Conservation (phyloP, 2,888 invertebrate species). For the Drosophila multiciliata region DNA sequence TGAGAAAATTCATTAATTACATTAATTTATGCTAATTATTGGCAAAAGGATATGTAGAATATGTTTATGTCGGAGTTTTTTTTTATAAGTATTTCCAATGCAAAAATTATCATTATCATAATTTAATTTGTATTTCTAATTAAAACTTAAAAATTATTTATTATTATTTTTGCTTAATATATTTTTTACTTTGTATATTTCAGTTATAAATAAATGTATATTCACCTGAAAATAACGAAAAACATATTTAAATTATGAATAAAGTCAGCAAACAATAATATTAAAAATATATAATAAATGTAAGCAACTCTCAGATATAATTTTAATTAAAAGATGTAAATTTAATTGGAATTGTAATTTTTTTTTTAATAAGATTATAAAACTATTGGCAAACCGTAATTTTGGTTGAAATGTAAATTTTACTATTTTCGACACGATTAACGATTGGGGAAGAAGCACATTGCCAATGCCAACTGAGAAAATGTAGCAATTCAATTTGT, state of each 20-base stretch:
- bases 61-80: not conserved
- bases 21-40: not conserved
- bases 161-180: not conserved
- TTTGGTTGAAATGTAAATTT: not conserved
- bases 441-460: not conserved
- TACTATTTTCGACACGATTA: not conserved
- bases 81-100: not conserved
- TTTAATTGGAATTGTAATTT: not conserved
- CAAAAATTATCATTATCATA: not conserved
- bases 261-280: not conserved
- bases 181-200: not conserved
- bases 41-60: not conserved
- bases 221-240: not conserved
- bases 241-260: not conserved
- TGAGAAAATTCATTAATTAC: not conserved
- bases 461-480: not conserved
- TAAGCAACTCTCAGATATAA: not conserved
- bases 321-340: not conserved
- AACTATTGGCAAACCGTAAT: not conserved
- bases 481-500: constrained; percentile 61
- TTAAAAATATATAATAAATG: not conserved
- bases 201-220: not conserved
- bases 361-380: not conserved
- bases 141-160: not conserved
- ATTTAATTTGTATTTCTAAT: not conserved